Evolutionary conservation across 2,113 vertebrate species (phyloP).

Genomic region (Microcebus lehilahytsara): DNA sequence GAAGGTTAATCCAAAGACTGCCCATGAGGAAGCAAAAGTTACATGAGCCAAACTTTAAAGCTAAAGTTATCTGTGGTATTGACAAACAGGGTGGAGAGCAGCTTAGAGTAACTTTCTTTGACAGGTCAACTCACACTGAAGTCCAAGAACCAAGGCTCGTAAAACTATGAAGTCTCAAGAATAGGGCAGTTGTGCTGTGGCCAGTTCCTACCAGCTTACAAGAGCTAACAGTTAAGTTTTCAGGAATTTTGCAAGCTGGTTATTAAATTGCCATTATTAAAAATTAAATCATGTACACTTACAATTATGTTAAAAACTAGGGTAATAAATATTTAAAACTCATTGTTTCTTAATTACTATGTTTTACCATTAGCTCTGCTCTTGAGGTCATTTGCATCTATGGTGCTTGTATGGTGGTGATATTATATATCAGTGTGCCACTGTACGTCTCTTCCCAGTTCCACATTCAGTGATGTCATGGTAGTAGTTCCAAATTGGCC

Average conservation of each 20-base stretch:
- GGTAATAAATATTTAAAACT: background rate
- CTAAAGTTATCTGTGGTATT: background rate
- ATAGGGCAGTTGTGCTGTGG: background rate
- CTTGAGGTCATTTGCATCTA: background rate
- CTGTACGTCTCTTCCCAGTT: background rate
- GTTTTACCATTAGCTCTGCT: background rate
- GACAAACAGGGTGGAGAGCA: background rate
- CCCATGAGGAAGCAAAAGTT: background rate
- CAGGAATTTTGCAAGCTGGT: background rate
- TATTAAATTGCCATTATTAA: constrained; percentile 43
- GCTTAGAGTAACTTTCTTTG: background rate
- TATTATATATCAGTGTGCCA: background rate
- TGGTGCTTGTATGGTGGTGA: background rate
- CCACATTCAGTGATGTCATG: background rate
- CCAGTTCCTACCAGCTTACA: background rate
- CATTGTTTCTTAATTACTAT: background rate
- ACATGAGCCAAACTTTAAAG: background rate
- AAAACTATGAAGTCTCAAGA: background rate
- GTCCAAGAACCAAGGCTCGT: background rate
- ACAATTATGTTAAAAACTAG: background rate
- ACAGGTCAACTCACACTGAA: background rate
- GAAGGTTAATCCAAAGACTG: background rate
- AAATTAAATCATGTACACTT: background rate
- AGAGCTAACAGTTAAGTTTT: background rate
- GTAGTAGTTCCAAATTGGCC: background rate